Percentiles rank a stretch among this genome's conserved stretches.
These are phyloP conservation scores for Gracilinanus agilis DNA, from an alignment of 2,113 vertebrate species.

Conservation along the genomic window DNA sequence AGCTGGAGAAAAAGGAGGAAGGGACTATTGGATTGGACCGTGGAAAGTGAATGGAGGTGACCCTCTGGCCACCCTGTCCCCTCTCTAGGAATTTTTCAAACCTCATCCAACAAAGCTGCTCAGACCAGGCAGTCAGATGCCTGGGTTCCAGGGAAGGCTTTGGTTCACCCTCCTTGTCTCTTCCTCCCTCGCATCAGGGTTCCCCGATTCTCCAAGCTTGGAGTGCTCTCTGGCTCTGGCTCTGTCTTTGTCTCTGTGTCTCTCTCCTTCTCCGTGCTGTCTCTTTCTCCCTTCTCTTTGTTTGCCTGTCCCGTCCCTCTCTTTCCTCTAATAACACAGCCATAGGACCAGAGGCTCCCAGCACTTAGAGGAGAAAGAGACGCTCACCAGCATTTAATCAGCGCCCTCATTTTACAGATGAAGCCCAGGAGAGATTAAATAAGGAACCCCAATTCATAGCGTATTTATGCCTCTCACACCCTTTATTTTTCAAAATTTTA, in stretches of 20 bases:
- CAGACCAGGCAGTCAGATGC: not conserved
- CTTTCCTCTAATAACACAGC: conserved; percentile 11
- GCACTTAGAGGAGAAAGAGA: too few species aligned
- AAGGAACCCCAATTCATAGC: not conserved
- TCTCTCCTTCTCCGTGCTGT: conserved; percentile 39
- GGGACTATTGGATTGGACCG: not conserved
- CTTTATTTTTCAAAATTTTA: too few species aligned
- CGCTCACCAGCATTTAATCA: too few species aligned
- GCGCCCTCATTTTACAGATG: too few species aligned
- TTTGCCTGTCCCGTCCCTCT: not conserved
- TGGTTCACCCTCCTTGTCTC: not conserved
- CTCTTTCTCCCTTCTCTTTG: too few species aligned
- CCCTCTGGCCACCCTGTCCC: not conserved
- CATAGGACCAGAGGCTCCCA: too few species aligned
- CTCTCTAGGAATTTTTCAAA: not conserved
- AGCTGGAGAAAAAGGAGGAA: not conserved
- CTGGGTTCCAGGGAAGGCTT: conserved; percentile 29
- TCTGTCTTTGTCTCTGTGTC: too few species aligned
- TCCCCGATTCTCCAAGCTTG: not conserved
- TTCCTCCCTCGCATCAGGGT: not conserved
- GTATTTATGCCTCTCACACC: too few species aligned
- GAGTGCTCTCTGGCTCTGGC: conserved; percentile 12
- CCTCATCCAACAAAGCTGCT: not conserved
- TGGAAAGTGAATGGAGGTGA: not conserved
- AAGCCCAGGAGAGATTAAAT: too few species aligned